A percentile compares a stretch with the other conserved stretches of the same genome.
Conservation (phyloP, 2,888 invertebrate species). For the Lamellibrachia satsuma region DNA sequence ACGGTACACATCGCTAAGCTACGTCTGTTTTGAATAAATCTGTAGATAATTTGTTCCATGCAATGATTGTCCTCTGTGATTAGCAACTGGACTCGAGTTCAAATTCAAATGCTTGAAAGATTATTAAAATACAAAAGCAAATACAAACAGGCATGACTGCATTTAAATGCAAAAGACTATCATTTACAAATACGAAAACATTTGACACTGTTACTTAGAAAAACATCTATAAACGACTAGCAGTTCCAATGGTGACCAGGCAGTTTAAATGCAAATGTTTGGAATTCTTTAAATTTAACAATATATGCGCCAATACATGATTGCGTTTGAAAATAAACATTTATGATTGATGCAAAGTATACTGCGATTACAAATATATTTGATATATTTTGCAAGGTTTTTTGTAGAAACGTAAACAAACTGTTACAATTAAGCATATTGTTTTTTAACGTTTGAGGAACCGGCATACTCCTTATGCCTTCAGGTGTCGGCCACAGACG, state of each 20-base stretch:
- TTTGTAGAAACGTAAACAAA: neutral
- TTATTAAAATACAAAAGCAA: neutral
- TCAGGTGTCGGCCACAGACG: neutral
- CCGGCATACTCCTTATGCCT: neutral
- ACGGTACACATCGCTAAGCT: neutral
- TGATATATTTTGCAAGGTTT: neutral
- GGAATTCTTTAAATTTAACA: neutral
- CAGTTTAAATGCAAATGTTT: no score
- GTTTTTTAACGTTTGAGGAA: neutral
- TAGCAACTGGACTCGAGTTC: neutral
- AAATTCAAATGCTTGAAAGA: neutral
- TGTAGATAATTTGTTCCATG: neutral
- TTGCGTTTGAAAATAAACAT: neutral
- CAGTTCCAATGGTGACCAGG: no score
- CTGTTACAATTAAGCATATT: no score
- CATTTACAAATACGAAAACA: no score
- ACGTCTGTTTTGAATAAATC: neutral
- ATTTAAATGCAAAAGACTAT: no score
- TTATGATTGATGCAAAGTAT: neutral
- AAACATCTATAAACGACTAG: no score
- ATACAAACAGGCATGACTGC: no score
- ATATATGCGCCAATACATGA: neutral
- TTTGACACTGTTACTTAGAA: no score
- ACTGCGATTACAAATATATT: neutral
- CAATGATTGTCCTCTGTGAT: no score